These are phyloP conservation scores for Hypothenemus hampei DNA, from an alignment of 1,140 invertebrate species.

Conservation along the genomic window DNA sequence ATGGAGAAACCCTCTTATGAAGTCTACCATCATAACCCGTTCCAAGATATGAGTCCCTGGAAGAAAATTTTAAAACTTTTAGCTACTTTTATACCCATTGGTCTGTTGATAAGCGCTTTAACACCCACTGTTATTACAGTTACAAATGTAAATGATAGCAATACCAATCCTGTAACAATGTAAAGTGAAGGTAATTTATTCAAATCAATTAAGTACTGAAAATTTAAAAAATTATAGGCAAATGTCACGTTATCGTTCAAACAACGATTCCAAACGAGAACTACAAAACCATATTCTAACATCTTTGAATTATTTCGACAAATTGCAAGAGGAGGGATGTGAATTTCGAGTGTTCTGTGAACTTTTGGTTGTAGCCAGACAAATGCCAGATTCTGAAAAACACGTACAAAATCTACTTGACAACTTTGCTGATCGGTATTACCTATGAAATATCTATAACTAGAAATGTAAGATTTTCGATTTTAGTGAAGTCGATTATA, in stretches of 20 bases:
- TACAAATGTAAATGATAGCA: conserved; percentile 35
- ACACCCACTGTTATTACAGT: conserved; percentile 53
- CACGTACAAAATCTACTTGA: conserved; percentile 38
- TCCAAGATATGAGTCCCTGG: conserved; percentile 42
- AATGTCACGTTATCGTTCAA: conserved; percentile 24
- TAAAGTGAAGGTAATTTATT: no score
- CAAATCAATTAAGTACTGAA: no score
- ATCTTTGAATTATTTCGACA: conserved; percentile 31
- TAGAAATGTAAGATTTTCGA: background rate
- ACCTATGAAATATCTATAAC: background rate
- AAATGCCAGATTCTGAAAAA: conserved; percentile 34
- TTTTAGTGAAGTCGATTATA: conserved; percentile 15
- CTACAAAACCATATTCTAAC: conserved; percentile 28
- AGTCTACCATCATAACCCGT: background rate
- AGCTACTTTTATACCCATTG: conserved; percentile 52
- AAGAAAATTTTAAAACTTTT: conserved; percentile 50
- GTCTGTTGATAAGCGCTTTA: conserved; percentile 53
- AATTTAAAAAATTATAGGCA: conserved; percentile 23
- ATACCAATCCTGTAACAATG: no score
- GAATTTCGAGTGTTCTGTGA: conserved; percentile 45
- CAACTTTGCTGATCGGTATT: conserved; percentile 38
- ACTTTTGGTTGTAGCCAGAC: conserved; percentile 35
- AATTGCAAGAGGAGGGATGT: conserved; percentile 39
- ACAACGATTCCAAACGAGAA: conserved; percentile 23
- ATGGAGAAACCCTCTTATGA: conserved; percentile 14